Conservation (phyloP, 1,140 invertebrate species). For the Pseudomyrmex concolor region DNA sequence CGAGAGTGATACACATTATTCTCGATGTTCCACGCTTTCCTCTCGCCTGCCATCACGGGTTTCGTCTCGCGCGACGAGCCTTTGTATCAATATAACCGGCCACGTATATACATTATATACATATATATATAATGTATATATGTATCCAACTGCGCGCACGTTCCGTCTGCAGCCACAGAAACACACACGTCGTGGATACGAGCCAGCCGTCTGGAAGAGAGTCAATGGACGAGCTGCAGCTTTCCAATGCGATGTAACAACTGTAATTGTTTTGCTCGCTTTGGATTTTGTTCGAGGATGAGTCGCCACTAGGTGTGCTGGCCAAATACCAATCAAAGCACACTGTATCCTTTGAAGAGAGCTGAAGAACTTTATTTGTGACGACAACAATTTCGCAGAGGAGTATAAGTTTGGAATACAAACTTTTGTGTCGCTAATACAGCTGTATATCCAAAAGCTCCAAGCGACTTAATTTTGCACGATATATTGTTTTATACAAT, state of each 20-base stretch:
- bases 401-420: too few species aligned
- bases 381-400: too few species aligned
- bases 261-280: conserved; percentile 60
- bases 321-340: not conserved
- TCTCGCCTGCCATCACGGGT: conserved; percentile 13
- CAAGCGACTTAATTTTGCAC: too few species aligned
- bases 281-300: conserved; percentile 29
- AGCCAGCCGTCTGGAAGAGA: conserved; percentile 6
- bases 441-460: too few species aligned
- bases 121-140: too few species aligned
- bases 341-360: not conserved
- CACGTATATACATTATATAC: not conserved
- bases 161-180: not conserved
- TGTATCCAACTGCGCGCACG: not conserved
- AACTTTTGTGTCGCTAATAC: too few species aligned
- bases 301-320: conserved; percentile 7
- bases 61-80: conserved; percentile 27
- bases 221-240: conserved; percentile 63
- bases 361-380: not conserved
- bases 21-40: conserved; percentile 68
- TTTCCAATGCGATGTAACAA: conserved; percentile 31
- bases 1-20: conserved; percentile 61
- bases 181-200: conserved; percentile 8
- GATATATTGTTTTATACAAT: not conserved
- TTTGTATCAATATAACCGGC: conserved; percentile 57